Conservation (phyloP, 2,888 invertebrate genomes). For the Desoria tigrina region DNA sequence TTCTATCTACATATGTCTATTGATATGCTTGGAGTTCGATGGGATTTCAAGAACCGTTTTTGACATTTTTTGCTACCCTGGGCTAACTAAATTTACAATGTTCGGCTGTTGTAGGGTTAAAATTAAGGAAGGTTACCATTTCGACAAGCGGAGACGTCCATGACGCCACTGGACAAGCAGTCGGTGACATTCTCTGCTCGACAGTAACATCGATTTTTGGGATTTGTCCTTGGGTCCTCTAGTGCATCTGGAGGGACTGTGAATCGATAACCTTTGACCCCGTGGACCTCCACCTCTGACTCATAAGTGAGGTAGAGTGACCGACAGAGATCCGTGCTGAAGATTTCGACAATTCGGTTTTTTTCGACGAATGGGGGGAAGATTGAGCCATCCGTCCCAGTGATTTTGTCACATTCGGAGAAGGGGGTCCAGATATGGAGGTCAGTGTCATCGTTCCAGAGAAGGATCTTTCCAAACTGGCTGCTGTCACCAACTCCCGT, state of each 20-base stretch:
- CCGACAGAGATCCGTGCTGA: constrained; percentile 36
- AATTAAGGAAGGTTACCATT: constrained; percentile 4
- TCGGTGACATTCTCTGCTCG: background rate
- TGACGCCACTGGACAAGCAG: constrained; percentile 18
- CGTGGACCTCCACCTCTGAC: constrained; percentile 28
- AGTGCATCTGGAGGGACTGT: constrained; percentile 25
- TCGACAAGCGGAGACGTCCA: constrained; percentile 23
- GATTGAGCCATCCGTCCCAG: constrained; percentile 40
- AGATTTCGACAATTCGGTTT: constrained; percentile 33
- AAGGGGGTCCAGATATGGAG: constrained; percentile 8
- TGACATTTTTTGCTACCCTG: no score
- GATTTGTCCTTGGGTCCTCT: constrained; percentile 35
- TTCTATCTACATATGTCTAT: no score
- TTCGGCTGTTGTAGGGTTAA: background rate
- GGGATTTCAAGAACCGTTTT: no score
- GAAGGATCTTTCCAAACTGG: constrained; percentile 11
- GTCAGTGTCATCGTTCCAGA: constrained; percentile 6
- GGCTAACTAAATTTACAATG: no score
- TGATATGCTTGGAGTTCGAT: no score
- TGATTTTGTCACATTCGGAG: constrained; percentile 27
- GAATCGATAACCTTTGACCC: constrained; percentile 33
- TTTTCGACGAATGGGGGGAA: constrained; percentile 42
- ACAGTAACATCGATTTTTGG: constrained; percentile 43
- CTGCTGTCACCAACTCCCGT: constrained; percentile 16
- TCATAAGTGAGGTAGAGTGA: constrained; percentile 35